Conservation (phyloP, 2,113 vertebrate species). For the human region DNA sequence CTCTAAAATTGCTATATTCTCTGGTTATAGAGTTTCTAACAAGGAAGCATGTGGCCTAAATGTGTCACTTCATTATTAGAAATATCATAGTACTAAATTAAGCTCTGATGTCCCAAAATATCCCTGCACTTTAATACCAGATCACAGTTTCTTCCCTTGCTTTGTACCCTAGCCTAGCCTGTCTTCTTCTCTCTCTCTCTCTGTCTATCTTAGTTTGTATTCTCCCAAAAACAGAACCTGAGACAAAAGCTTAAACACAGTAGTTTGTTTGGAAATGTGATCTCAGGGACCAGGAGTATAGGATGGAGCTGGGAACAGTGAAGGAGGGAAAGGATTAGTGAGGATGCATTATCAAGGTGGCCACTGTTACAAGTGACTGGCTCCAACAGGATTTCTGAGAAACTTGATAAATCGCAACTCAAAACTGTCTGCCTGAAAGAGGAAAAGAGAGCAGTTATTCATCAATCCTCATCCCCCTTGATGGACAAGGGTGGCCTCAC, state of each 20-base stretch:
- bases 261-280: not conserved
- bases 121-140: constrained; percentile 26
- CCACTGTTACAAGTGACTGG: not conserved
- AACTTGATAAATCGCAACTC: not conserved
- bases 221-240: not conserved
- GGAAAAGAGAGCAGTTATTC: not conserved
- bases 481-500: not conserved
- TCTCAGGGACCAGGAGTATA: not conserved
- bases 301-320: not conserved
- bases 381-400: not conserved
- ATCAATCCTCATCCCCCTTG: not conserved
- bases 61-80: constrained; percentile 69
- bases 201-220: not conserved
- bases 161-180: not conserved
- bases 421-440: not conserved
- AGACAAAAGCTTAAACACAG: not conserved
- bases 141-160: constrained; percentile 22
- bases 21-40: constrained; percentile 53
- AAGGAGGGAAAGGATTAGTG: not conserved
- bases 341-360: not conserved
- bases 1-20: constrained; percentile 53
- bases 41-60: constrained; percentile 62
- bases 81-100: constrained; percentile 45
- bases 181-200: no score
- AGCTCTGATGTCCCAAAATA: constrained; percentile 64